Base-by-base conservation (phyloP, 2,797 vertebrate genomes). In the Neosalanx taihuensis region DNA sequence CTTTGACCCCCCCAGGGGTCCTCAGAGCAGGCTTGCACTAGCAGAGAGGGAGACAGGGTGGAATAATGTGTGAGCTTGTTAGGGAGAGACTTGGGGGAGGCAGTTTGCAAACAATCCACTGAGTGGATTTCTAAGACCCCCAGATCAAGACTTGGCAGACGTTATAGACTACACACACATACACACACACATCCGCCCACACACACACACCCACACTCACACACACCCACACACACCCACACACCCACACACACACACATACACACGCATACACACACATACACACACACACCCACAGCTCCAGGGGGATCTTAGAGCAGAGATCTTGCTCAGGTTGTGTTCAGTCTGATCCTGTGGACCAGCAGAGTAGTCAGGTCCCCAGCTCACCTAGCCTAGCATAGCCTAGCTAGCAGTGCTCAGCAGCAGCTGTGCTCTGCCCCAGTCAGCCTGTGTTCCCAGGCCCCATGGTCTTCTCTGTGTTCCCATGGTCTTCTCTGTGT, bases 1-100 rank as follows among this genome's bases (percentile, higher is more conserved):
- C 86, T 88, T 69, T 86, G 84, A 86, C n/a, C 62, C 87, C 82
- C 10, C 57, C n/a, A 64, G 71, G 86, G 88, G 88, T 84, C 63
- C 41, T 29, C 31, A 78, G 76, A 56, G 85, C 66, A 87, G 78
- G 70, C 81, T 81, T 79, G 81, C 77, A 86, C 84, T 89, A 71
- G 76, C 80, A 85, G 26, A 26, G 35, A 18, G 62, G 31, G 33
- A 6, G 26, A n/a, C 30, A 18, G 30, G 62, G 61, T 35, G 61
- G 31, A 78, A 83, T 86, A 86, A 85, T 82, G 76, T 68, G 75
- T 74, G 84, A 87, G 85, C 84, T 59, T 78, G 79, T 85, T 82
- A 73, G 4, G 60, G 29, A 7, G 23, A 9, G n/a, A 15, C 5
- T 49, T 23, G 35, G 56, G 57, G n/a, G 31, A 35, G 29, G 67